These are phyloP conservation scores for Macaca mulatta DNA, from an alignment of 2,113 vertebrate genomes.

Conservation along the genomic window DNA sequence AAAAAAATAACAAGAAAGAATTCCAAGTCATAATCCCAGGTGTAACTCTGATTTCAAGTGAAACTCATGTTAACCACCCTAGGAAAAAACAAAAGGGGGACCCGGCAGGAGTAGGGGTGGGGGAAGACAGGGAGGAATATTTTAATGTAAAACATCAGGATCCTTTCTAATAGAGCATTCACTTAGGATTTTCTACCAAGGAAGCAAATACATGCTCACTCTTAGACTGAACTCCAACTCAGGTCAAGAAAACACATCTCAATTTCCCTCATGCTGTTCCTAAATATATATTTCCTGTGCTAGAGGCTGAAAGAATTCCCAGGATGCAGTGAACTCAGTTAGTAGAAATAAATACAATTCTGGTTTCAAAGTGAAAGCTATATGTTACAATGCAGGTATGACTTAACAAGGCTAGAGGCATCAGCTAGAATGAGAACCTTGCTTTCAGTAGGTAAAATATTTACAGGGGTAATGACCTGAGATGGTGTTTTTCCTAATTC, in stretches of 20 bases:
- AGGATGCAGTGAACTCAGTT: neutral
- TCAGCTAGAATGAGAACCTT: neutral
- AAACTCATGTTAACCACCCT: neutral
- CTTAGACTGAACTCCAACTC: neutral
- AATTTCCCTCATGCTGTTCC: neutral
- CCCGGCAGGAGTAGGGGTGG: no score
- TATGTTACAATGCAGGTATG: neutral
- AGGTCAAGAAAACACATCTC: slow-evolving; percentile 18
- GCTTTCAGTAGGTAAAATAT: neutral
- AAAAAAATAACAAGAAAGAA: neutral
- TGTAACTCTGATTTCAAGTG: neutral
- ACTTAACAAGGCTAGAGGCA: neutral
- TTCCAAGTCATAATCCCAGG: neutral
- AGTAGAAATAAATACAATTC: slow-evolving; percentile 45
- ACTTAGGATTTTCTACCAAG: neutral
- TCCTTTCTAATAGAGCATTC: neutral
- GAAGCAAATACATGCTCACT: neutral
- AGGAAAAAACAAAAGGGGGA: neutral
- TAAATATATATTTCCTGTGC: neutral
- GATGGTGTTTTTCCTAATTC: neutral
- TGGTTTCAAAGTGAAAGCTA: slow-evolving; percentile 23
- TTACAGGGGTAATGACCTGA: neutral
- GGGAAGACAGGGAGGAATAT: neutral
- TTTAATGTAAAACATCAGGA: neutral
- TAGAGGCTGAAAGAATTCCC: neutral